Conservation (phyloP, 2,113 vertebrate genomes). For the Narcine bancroftii region DNA sequence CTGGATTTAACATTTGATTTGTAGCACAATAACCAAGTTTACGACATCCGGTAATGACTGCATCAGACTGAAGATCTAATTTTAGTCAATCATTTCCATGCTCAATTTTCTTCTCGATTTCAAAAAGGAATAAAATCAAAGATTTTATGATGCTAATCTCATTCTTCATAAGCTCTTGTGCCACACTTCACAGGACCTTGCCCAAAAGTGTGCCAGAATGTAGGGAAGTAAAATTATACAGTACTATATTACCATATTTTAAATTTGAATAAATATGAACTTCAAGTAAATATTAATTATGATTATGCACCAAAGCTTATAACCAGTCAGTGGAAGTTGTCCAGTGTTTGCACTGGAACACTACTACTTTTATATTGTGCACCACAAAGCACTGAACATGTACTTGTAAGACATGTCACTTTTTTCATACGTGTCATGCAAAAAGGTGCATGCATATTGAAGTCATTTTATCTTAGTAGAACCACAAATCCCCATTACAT, state of each 20-base stretch:
- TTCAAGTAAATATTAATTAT: slow-evolving; percentile 32
- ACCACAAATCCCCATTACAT: no score
- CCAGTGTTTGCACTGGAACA: slow-evolving; percentile 27
- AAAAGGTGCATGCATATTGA: background rate
- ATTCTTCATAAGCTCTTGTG: background rate
- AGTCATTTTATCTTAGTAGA: background rate
- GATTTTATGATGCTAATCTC: background rate
- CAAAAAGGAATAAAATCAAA: background rate
- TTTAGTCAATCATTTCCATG: background rate
- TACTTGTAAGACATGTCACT: background rate
- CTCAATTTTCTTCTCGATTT: slow-evolving; percentile 18
- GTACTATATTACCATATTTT: background rate
- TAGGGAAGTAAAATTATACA: slow-evolving; percentile 1
- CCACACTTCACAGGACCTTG: background rate
- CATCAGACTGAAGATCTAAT: slow-evolving; percentile 1
- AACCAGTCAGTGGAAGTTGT: slow-evolving; percentile 30
- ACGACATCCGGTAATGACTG: slow-evolving; percentile 1
- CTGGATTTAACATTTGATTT: background rate
- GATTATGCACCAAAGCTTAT: background rate
- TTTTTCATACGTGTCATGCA: background rate
- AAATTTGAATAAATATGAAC: slow-evolving; percentile 21
- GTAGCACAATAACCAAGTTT: background rate
- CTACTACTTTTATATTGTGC: background rate
- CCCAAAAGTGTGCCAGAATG: background rate
- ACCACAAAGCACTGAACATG: slow-evolving; percentile 6